These are phyloP conservation scores for Thera britannica DNA, from an alignment of 2,888 invertebrate species.

Conservation along the genomic window DNA sequence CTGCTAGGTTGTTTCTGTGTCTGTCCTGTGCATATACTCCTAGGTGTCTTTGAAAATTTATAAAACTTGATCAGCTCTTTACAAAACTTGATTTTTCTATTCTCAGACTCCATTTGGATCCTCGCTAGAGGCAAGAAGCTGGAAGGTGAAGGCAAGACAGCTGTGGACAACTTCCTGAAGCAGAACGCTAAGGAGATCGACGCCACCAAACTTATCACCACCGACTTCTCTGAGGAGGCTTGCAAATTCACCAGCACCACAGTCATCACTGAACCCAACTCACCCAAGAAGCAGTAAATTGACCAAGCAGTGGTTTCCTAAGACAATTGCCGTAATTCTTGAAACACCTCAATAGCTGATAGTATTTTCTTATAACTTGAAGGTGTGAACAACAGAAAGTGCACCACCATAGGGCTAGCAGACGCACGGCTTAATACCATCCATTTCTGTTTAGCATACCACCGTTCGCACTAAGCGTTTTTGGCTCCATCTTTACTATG, in stretches of 20 bases:
- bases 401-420: too few relatives aligned
- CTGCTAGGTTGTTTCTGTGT: too few relatives aligned
- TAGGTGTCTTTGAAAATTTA: too few relatives aligned
- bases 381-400: too few relatives aligned
- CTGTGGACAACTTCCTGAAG: conserved; percentile 67
- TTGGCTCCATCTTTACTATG: too few relatives aligned
- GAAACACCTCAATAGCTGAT: background rate
- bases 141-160: conserved; percentile 65
- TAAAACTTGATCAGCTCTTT: background rate
- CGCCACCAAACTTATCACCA: conserved; percentile 55
- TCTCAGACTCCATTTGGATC: conserved; percentile 70
- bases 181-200: conserved; percentile 63
- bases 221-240: conserved; percentile 68
- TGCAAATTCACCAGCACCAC: conserved; percentile 65
- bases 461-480: too few relatives aligned
- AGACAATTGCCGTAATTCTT: background rate
- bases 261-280: conserved; percentile 52
- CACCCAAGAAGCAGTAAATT: conserved; percentile 24
- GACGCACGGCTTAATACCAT: too few relatives aligned
- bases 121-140: conserved; percentile 65
- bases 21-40: too few relatives aligned
- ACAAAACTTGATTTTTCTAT: conserved; percentile 2
- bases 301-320: background rate
- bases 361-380: background rate
- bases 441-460: too few relatives aligned